Evolutionary conservation across 2,113 vertebrate genomes (phyloP), one percentile per base, ranked within the genome.

Genomic region (Hippocampus zosterae): DNA sequence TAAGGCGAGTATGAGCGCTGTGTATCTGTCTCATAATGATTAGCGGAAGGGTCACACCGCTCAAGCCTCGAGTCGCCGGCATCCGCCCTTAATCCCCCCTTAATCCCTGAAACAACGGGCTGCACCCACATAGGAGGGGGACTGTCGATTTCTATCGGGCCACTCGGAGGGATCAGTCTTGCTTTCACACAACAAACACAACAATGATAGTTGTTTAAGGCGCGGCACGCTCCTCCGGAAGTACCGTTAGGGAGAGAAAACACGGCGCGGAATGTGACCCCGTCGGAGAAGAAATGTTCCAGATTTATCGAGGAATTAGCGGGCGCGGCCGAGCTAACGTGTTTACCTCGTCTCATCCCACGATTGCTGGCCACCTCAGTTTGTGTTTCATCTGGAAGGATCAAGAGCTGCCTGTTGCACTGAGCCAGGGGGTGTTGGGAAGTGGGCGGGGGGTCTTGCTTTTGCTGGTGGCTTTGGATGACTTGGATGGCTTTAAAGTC

Each of bases 91-190:
- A 90, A 90, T 89, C 88, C 78, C n/a, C 50, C 68, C 73, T 21
- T 89, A 91, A 90, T 90, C 89, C 83, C 84, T 78, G 78, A 91
- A 91, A 91, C 89, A 92, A 91, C 84, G 77, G 89, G 83, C 62
- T 88, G 81, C 70, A 81, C 84, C 84, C 50, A 70, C 74, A 81
- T 84, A 81, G 66, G 33, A 55, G 80, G n/a, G n/a, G 67, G 80
- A 87, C 79, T 79, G 84, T 77, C 81, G 88, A 91, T 92, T 90
- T 88, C 67, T 83, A 90, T 92, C 89, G 80, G 80, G 74, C 72
- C 37, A 81, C 84, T 88, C 79, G 62, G 72, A 76, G 74, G 82
- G 87, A 91, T 90, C 83, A 88, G 75, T 55, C 74, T n/a, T 12
- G 60, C 67, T 67, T 74, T 78, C 69, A 69, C 75, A 68, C 72